Evolutionary conservation across 2,113 vertebrate species (phyloP), one percentile per base, ranked within the genome.

Genomic region (Lichenostomus cassidix): DNA sequence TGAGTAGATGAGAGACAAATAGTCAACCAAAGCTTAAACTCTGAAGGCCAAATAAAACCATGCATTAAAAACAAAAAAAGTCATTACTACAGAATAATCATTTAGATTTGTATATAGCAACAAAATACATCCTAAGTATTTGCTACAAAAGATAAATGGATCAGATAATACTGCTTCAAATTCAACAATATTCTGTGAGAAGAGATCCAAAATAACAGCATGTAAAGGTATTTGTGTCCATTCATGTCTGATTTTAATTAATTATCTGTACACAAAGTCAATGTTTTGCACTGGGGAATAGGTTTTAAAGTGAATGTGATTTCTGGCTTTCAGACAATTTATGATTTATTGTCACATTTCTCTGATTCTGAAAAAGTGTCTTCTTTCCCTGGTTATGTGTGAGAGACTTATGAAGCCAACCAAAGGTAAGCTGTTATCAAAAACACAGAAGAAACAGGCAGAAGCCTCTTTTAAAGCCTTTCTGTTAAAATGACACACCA

Each of bases 1-100:
- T 3, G 1, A 7, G 13, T 7, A 6, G 3, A 19, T 2, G 4
- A n/a, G 19, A 65, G 22, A 50, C 8, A 1, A 53, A 23, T 60
- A 27, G 6, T 77, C 63, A 90, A 69, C 11, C 4, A 42, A 68
- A 73, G 7, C 59, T 76, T 68, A 58, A 53, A 53, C 25, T 59
- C 16, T 63, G 39, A 31, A 68, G 47, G 56, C 14, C 4, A 71
- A 52, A 35, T 41, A 85, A 41, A 82, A 10, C 6, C n/a, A 16
- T 49, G 27, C 5, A 15, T 52, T 71, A 67, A 92, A 50, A 53
- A 47, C 5, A 28, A 58, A 10, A 28, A 58, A 9, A 24, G n/a
- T 35, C 14, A 44, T 62, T 53, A n/a, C 15, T 49, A 69, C 18
- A 3, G 3, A 73, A 25, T 53, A 77, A 58, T 52, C 14, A 7